A percentile compares a stretch with the other conserved stretches of the same genome.
phyloP scores from a whole-genome alignment of 1,140 invertebrate genomes.

The Helicoverpa armigera region DNA sequence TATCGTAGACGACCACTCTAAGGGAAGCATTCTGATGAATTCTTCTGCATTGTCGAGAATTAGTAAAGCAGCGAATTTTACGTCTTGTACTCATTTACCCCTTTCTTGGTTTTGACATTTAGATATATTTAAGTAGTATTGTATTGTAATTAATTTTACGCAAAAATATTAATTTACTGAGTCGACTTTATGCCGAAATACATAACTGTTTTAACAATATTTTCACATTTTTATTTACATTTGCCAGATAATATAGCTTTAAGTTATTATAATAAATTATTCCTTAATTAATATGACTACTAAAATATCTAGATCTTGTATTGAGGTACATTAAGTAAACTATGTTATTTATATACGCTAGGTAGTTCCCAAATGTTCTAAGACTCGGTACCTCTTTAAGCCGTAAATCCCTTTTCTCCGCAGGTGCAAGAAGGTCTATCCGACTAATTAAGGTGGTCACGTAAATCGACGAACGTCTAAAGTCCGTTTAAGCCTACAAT shows the following conservation, averaged over 20 bases:
- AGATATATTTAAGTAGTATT: neutral
- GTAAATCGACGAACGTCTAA: slow-evolving; percentile 62
- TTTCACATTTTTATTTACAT: no score
- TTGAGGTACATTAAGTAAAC: slow-evolving; percentile 4
- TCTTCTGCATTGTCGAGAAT: slow-evolving; percentile 53
- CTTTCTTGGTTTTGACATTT: neutral
- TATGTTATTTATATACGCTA: slow-evolving; percentile 1
- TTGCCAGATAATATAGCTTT: neutral
- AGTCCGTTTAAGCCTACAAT: slow-evolving; percentile 61
- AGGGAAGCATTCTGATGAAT: slow-evolving; percentile 51
- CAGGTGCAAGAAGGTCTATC: slow-evolving; percentile 67
- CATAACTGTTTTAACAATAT: no score
- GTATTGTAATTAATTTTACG: neutral
- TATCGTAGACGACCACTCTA: slow-evolving; percentile 14
- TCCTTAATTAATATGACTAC: neutral
- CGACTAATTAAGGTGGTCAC: slow-evolving; percentile 72
- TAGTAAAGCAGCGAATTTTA: slow-evolving; percentile 41
- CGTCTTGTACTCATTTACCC: slow-evolving; percentile 6
- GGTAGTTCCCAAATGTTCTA: slow-evolving; percentile 46
- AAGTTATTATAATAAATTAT: neutral
- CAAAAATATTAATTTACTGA: no score
- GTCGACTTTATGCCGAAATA: no score
- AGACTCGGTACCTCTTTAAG: slow-evolving; percentile 52
- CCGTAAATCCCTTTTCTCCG: slow-evolving; percentile 62
- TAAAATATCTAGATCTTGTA: neutral